These are phyloP conservation scores for Lasiommata megera DNA, from an alignment of 2,888 invertebrate species.

Conservation along the genomic window DNA sequence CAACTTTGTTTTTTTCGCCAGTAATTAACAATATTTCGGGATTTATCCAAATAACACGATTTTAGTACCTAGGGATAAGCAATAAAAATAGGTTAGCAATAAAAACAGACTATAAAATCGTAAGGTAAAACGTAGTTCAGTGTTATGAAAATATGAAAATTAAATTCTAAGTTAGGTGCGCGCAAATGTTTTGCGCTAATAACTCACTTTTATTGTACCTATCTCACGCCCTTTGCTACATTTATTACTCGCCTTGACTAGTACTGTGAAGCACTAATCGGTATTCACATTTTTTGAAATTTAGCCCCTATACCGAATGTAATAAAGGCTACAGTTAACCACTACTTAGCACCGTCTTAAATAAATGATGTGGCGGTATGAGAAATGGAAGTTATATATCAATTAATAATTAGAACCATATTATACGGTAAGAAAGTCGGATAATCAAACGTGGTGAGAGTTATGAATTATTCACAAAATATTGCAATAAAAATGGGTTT, in stretches of 20 bases:
- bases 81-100: background rate
- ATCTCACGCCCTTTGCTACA: slow-evolving; percentile 73
- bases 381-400: slow-evolving; percentile 26
- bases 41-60: background rate
- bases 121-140: slow-evolving; percentile 32
- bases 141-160: slow-evolving; percentile 36
- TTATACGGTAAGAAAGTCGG: slow-evolving; percentile 17
- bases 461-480: slow-evolving; percentile 26
- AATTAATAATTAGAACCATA: slow-evolving; percentile 28
- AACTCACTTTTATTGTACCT: slow-evolving; percentile 80
- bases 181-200: slow-evolving; percentile 72
- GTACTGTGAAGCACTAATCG: slow-evolving; percentile 34
- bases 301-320: slow-evolving; percentile 8
- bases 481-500: slow-evolving; percentile 33
- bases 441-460: slow-evolving; percentile 13
- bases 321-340: slow-evolving; percentile 13
- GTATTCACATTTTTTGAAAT: slow-evolving; percentile 20
- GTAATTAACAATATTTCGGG: background rate
- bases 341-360: slow-evolving; percentile 11
- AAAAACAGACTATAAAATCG: slow-evolving; percentile 4
- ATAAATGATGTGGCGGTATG: slow-evolving; percentile 23
- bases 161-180: slow-evolving; percentile 46
- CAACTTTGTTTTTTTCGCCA: too few relatives aligned
- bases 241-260: slow-evolving; percentile 75
- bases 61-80: background rate